phyloP scores from a whole-genome alignment of 2,797 vertebrate species.

The Sebastiscus albofasciatus region DNA sequence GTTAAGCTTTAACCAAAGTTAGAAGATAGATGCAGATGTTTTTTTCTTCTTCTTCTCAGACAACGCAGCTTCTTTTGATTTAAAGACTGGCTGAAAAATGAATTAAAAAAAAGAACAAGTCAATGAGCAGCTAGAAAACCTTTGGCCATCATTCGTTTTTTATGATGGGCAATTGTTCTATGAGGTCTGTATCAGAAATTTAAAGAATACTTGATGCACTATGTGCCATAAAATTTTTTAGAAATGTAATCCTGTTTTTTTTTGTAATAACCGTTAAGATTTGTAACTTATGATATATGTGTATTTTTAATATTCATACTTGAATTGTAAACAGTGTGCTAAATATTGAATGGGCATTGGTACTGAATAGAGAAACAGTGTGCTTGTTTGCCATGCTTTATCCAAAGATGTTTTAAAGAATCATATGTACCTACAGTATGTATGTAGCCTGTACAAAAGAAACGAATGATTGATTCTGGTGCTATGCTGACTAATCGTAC shows the following conservation, averaged over 20 bases:
- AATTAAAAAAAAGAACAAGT: constrained; percentile 46
- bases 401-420: constrained; percentile 84
- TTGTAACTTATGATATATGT: constrained; percentile 88
- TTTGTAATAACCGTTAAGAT: constrained; percentile 82
- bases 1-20: constrained; percentile 83
- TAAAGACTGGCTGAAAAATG: constrained; percentile 59
- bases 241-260: constrained; percentile 76
- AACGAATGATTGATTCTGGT: constrained; percentile 76
- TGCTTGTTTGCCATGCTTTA: constrained; percentile 77
- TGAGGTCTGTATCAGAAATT: constrained; percentile 94
- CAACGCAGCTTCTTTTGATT: constrained; percentile 74
- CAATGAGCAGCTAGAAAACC: constrained; percentile 83
- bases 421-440: constrained; percentile 66
- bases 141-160: constrained; percentile 72
- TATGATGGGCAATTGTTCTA: constrained; percentile 81
- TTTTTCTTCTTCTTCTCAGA: constrained; percentile 39
- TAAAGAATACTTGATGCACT: constrained; percentile 90
- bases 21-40: constrained; percentile 60
- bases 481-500: constrained; percentile 76
- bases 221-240: constrained; percentile 89
- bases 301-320: constrained; percentile 85
- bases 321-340: constrained; percentile 79
- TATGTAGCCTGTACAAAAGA: constrained; percentile 72
- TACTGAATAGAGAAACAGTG: constrained; percentile 66
- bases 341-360: constrained; percentile 71